These are phyloP conservation scores for Philhelius pedissequus DNA, from an alignment of 2,888 invertebrate genomes.

Conservation along the genomic window DNA sequence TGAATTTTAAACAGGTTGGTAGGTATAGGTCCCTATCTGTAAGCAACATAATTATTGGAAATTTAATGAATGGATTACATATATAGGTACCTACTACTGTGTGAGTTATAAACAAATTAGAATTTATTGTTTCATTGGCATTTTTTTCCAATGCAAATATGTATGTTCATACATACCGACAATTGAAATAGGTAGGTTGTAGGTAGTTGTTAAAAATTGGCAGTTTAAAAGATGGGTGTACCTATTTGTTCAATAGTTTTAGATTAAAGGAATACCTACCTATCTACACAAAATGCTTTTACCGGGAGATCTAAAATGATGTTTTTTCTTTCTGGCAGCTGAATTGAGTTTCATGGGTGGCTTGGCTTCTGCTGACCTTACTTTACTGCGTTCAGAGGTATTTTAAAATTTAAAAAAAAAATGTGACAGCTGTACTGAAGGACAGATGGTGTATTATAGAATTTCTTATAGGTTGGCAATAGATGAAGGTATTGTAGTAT, in stretches of 20 bases:
- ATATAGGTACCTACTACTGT: slow-evolving; percentile 48
- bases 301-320: background rate
- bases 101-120: background rate
- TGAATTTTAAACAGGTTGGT: slow-evolving; percentile 22
- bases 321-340: background rate
- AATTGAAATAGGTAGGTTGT: too few relatives aligned
- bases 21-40: background rate
- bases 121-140: slow-evolving; percentile 16
- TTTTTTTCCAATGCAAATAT: background rate
- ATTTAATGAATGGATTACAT: slow-evolving; percentile 38
- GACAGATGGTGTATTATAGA: slow-evolving; percentile 11
- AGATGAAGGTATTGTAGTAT: too few relatives aligned
- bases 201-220: background rate
- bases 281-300: background rate
- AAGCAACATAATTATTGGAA: slow-evolving; percentile 43
- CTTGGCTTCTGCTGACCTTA: slow-evolving; percentile 5
- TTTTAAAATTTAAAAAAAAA: background rate
- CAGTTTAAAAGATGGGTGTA: background rate
- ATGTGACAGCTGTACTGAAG: slow-evolving; percentile 1
- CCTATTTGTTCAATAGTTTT: background rate
- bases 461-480: background rate
- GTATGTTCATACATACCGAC: background rate
- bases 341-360: slow-evolving; percentile 13
- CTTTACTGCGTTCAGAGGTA: background rate
- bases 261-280: too few relatives aligned